phyloP scores from a whole-genome alignment of 2,113 vertebrate species.

The Triplophysa dalaica region DNA sequence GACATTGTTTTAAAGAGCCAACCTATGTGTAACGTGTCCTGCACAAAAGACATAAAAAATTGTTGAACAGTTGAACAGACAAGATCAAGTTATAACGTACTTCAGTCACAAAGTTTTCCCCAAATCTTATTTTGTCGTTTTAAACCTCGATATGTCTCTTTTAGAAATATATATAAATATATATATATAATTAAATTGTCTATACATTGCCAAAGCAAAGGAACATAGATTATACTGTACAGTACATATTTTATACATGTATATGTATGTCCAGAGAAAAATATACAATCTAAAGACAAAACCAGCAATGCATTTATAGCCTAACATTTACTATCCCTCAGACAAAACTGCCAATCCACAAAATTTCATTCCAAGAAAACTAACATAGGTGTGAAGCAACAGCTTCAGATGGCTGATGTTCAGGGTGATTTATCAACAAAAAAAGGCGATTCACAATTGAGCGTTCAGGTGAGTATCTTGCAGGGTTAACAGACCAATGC shows the following conservation, averaged over 20 bases:
- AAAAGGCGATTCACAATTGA: conserved; percentile 47
- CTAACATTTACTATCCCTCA: neutral
- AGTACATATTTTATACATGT: no score
- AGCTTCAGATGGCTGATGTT: neutral
- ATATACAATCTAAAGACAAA: no score
- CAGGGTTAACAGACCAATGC: neutral
- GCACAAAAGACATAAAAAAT: neutral
- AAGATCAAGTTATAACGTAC: neutral
- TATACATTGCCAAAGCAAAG: no score
- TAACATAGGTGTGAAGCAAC: conserved; percentile 19
- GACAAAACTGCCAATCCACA: neutral
- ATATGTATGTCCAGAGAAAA: no score
- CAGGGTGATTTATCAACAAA: conserved; percentile 48
- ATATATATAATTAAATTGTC: no score
- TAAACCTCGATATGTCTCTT: no score
- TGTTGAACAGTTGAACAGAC: conserved; percentile 5
- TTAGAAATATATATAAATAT: no score
- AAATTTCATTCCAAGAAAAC: conserved; percentile 7
- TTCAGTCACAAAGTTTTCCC: neutral
- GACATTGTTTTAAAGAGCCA: conserved; percentile 31
- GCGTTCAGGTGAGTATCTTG: conserved; percentile 45
- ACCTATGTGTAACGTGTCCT: conserved; percentile 15
- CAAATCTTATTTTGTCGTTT: no score
- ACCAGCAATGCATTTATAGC: neutral
- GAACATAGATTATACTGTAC: no score